Conservation (phyloP, 2,113 vertebrate genomes). For the Tonatia bakeri region DNA sequence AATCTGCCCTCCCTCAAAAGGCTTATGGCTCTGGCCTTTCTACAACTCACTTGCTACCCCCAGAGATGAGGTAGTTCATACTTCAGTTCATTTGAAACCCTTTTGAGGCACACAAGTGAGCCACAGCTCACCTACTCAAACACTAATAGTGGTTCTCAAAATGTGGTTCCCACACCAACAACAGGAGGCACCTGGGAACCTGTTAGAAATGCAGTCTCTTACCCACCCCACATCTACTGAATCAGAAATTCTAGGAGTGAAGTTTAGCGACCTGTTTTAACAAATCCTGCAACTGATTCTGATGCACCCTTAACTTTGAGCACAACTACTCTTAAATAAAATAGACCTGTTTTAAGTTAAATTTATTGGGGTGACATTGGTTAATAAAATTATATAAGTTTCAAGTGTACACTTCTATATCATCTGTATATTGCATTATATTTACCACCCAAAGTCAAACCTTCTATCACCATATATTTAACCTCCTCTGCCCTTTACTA, state of each 20-base stretch:
- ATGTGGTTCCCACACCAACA: background rate
- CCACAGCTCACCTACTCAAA: background rate
- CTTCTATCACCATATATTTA: too few species aligned
- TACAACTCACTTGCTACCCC: background rate
- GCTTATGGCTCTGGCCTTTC: background rate
- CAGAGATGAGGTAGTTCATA: background rate
- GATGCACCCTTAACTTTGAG: background rate
- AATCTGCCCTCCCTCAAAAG: background rate
- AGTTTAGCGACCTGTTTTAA: background rate
- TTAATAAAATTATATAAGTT: too few species aligned
- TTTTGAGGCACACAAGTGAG: background rate
- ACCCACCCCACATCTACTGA: background rate
- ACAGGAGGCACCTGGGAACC: background rate
- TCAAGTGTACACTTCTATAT: too few species aligned
- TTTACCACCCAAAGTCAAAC: too few species aligned
- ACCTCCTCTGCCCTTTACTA: too few species aligned
- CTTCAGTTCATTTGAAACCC: slow-evolving; percentile 19
- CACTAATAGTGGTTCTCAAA: background rate
- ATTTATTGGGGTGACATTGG: too few species aligned
- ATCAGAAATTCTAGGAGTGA: background rate
- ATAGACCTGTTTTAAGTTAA: background rate
- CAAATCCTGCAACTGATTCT: background rate
- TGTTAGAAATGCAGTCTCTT: background rate
- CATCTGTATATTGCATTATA: too few species aligned
- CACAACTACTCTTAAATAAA: background rate